Conservation (phyloP, 2,113 vertebrate species). For the Grammomys surdaster region DNA sequence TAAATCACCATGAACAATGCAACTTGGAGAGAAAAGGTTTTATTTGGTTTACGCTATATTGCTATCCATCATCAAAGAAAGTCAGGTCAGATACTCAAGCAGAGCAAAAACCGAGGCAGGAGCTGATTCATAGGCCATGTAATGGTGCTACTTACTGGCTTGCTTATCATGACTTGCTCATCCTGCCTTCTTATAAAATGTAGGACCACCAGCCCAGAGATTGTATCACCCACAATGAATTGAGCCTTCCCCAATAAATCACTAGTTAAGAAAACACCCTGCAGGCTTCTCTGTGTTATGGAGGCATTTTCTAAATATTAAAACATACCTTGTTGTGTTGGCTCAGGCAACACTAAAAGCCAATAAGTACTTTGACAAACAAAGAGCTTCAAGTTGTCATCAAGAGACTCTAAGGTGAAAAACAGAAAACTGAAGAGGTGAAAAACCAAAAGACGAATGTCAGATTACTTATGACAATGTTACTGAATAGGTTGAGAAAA, state of each 20-base stretch:
- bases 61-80: not conserved
- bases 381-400: not conserved
- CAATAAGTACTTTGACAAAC: not conserved
- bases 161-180: not conserved
- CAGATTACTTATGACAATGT: not conserved
- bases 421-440: not conserved
- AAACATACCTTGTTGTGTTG: not conserved
- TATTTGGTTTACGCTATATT: not conserved
- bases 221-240: not conserved
- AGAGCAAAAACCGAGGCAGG: not conserved
- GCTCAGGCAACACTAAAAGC: not conserved
- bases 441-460: not conserved
- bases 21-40: not conserved
- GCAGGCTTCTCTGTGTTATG: not conserved
- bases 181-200: not conserved
- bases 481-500: too few species aligned
- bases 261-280: not conserved
- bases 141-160: not conserved
- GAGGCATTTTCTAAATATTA: not conserved
- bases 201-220: not conserved
- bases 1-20: not conserved
- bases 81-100: not conserved
- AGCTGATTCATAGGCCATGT: not conserved
- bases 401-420: not conserved
- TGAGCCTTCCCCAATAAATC: not conserved